Evolutionary conservation across 2,888 invertebrate genomes (phyloP), one percentile per base, ranked within the genome.

Genomic region (Melipona beecheii): DNA sequence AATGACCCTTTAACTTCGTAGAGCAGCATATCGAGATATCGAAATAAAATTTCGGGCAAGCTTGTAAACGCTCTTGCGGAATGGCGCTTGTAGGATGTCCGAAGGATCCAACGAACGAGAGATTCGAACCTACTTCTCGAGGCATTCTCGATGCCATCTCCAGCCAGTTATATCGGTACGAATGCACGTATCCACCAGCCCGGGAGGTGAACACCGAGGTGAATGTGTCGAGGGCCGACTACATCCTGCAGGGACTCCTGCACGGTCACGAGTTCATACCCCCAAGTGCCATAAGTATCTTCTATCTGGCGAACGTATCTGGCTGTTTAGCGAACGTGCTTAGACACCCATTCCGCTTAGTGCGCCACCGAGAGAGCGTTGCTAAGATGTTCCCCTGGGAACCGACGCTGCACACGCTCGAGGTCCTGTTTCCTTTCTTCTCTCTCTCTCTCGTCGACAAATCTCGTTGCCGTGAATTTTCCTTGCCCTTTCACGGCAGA

Each of bases 281-380:
- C 87, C 77, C 71, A 89, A 91, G 90, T 91, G 87, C 90, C 89
- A 90, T 90, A 90, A 91, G 90, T 90, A 91, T 91, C 89, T 90
- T 78, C 88, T 91, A 91, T 91, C 91, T 88, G 78, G 83, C 73
- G 87, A 90, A 87, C 88, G 90, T 90, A 91, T 91, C 91, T 89
- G 80, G 84, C 91, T 91, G 90, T 91, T 92, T 92, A 91, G 92
- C 89, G 90, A 89, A 90, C 91, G 91, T 91, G 91, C 90, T 91
- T 90, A 89, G 91, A 90, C 89, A 85, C 86, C 84, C 86, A 84
- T 90, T 80, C 82, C 78, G 88, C 85, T 74, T 76, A 73, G 72
- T n/a, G 54, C 71, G 36, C 36, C 65, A 36, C 24, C 77, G 52
- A 43, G 62, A 27, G 60, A 70, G 27, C 56, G 65, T n/a, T n/a